Base-by-base conservation (phyloP, 2,888 invertebrate genomes). In the Trichogramma dendrolimi region DNA sequence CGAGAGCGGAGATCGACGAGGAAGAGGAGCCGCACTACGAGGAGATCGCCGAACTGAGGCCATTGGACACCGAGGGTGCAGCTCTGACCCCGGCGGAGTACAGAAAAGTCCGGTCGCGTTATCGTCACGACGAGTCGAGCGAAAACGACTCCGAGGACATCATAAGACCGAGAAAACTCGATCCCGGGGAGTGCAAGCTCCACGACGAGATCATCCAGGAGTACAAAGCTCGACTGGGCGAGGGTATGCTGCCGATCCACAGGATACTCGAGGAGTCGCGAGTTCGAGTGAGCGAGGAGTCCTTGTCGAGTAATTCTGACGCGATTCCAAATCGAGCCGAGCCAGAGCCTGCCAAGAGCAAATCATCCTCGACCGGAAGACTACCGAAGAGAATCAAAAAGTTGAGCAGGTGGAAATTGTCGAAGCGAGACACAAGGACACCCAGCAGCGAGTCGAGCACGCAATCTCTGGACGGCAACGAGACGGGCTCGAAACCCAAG, bases 171-270 rank as follows among this genome's bases (percentile, higher is more conserved):
- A 44, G 43, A 44, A 40, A 39, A 54, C 10, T 63, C 10, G 64
- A 69, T n/a, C 63, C 61, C 10, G 66, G 66, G 6, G 68, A 69
- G 43, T 66, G 69, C 61, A 62, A 60, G 41, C 65, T 69, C 7
- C 71, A 76, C 62, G 75, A 75, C 42, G 73, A 75, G 67, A 73
- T 74, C 48, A 74, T 74, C 38, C 68, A 65, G 52, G 76, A 76
- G 56, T 72, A 74, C 59, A 72, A 72, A 56, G 70, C 73, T 4
- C 69, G 71, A 53, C 55, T 77, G 27, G 70, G 66, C 55, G 75
- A 76, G 53, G 73, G 75, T 6, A 65, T 75, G 64, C 61, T 76
- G 41, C 76, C 76, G 40, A 74, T 77, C 58, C 75, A 75, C 56
- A 71, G 72, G 44, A 69, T 75, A 38, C 67, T 73, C 48, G 74